Conservation (phyloP, 2,888 invertebrate species). For the Allacma fusca region DNA sequence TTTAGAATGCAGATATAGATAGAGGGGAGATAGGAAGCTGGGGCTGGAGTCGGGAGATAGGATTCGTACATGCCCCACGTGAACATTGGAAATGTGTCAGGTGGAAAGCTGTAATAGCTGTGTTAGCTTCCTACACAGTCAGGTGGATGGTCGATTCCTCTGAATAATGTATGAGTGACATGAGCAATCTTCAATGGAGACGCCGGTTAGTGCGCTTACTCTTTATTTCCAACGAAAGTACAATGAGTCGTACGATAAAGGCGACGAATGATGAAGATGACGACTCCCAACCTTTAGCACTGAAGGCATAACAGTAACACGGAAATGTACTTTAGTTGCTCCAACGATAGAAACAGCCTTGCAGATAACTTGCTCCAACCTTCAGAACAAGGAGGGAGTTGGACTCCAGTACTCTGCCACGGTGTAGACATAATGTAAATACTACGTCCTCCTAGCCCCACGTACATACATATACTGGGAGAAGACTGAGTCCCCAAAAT, state of each 20-base stretch:
- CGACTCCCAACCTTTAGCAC: slow-evolving; percentile 6
- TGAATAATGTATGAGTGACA: slow-evolving; percentile 49
- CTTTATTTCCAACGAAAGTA: slow-evolving; percentile 18
- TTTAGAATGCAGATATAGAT: too few relatives aligned
- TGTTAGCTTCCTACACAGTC: slow-evolving; percentile 14
- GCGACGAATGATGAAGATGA: slow-evolving; percentile 18
- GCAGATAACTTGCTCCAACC: neutral
- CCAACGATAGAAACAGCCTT: neutral
- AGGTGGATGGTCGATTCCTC: slow-evolving; percentile 43
- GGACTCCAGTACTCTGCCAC: too few relatives aligned
- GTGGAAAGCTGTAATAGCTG: neutral
- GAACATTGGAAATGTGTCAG: neutral
- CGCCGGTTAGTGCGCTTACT: slow-evolving; percentile 28
- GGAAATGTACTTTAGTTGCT: neutral
- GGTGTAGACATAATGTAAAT: too few relatives aligned
- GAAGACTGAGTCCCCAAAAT: too few relatives aligned
- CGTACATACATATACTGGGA: too few relatives aligned
- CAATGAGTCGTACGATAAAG: slow-evolving; percentile 26
- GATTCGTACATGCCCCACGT: too few relatives aligned
- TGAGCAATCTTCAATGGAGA: slow-evolving; percentile 42
- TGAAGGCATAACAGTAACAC: neutral
- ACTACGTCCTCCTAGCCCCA: too few relatives aligned
- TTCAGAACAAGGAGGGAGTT: too few relatives aligned
- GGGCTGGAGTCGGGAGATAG: too few relatives aligned
- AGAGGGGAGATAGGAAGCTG: too few relatives aligned